Evolutionary conservation across 1,140 invertebrate species (phyloP).

Genomic region (Magallana gigas): DNA sequence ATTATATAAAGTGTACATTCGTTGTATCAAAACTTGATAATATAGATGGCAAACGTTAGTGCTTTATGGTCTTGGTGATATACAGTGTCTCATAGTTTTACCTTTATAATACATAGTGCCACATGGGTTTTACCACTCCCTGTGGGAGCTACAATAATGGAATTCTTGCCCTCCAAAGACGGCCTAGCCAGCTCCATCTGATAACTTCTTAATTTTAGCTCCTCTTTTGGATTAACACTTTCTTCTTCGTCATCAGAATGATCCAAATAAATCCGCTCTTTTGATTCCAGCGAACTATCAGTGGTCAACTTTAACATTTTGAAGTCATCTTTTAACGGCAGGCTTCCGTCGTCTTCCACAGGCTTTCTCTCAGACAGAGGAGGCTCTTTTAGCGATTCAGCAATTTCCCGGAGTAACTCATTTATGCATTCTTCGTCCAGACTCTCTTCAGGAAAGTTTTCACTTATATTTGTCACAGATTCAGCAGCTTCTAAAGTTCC

Average conservation of each 20-base stretch:
- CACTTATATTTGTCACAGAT: conserved; percentile 15
- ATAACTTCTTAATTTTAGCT: conserved; percentile 55
- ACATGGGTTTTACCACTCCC: conserved; percentile 69
- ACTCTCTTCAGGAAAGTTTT: neutral
- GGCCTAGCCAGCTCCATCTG: conserved; percentile 61
- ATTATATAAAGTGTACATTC: too few relatives aligned
- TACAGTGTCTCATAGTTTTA: too few relatives aligned
- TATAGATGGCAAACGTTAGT: too few relatives aligned
- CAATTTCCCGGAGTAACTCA: neutral
- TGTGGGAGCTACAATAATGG: conserved; percentile 65
- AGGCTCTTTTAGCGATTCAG: neutral
- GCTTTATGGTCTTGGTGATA: too few relatives aligned
- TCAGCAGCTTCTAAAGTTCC: neutral
- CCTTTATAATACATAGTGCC: conserved; percentile 60
- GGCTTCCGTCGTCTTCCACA: neutral
- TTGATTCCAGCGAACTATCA: neutral
- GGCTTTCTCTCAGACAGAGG: neutral
- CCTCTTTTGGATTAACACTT: neutral
- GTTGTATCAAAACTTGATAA: too few relatives aligned
- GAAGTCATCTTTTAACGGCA: neutral
- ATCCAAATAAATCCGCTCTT: neutral
- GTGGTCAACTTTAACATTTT: neutral
- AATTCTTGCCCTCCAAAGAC: conserved; percentile 60
- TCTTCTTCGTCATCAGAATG: conserved; percentile 18
- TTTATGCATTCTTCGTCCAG: neutral